phyloP scores from a whole-genome alignment of 2,888 invertebrate species.

The Aricia artaxerxes region DNA sequence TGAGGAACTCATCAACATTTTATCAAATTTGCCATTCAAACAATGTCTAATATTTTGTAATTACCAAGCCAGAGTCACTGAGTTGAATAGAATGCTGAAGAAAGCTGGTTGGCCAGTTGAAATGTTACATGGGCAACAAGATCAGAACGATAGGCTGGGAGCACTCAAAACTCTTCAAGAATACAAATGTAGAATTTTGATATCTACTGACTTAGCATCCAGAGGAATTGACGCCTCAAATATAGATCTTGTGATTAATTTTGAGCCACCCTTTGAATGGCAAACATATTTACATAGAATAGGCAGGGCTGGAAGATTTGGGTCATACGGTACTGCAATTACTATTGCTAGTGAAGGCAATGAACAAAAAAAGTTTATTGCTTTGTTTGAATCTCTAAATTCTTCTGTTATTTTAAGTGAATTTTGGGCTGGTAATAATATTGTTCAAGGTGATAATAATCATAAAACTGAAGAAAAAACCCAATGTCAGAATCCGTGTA shows the following conservation, averaged over 20 bases:
- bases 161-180: slow-evolving; percentile 89
- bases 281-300: slow-evolving; percentile 96
- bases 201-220: slow-evolving; percentile 95
- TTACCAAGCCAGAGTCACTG: slow-evolving; percentile 91
- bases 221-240: slow-evolving; percentile 97
- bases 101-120: slow-evolving; percentile 88
- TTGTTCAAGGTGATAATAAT: slow-evolving; percentile 29
- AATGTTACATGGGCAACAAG: slow-evolving; percentile 88
- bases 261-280: slow-evolving; percentile 90
- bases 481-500: background rate
- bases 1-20: slow-evolving; percentile 83
- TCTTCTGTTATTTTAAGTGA: slow-evolving; percentile 54
- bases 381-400: slow-evolving; percentile 80
- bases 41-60: slow-evolving; percentile 96
- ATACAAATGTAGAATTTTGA: slow-evolving; percentile 90
- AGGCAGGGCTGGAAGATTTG: slow-evolving; percentile 97
- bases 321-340: slow-evolving; percentile 90
- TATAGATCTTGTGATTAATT: slow-evolving; percentile 95
- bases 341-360: slow-evolving; percentile 85
- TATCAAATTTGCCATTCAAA: slow-evolving; percentile 87
- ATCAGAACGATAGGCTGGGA: slow-evolving; percentile 87
- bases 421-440: slow-evolving; percentile 51
- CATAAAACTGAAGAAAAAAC: background rate
- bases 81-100: slow-evolving; percentile 85
- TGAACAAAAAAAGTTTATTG: slow-evolving; percentile 81